These are phyloP conservation scores for Plagodis dolabraria DNA, from an alignment of 2,888 invertebrate genomes.

Conservation along the genomic window DNA sequence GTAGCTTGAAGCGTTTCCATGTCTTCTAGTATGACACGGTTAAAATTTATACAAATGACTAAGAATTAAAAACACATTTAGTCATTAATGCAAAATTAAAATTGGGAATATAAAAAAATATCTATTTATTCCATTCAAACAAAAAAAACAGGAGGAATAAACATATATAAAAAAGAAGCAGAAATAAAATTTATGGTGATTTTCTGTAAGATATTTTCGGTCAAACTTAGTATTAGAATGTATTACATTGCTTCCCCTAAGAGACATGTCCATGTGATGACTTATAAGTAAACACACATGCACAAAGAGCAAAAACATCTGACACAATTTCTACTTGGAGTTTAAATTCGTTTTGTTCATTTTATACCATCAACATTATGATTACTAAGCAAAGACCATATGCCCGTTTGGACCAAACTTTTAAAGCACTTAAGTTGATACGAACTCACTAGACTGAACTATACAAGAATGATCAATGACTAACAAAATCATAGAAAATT, in stretches of 20 bases:
- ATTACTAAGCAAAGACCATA: background rate
- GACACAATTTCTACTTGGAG: constrained; percentile 42
- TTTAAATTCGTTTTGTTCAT: constrained; percentile 1
- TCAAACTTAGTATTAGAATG: constrained; percentile 13
- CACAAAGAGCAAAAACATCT: constrained; percentile 17
- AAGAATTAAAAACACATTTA: too few species aligned
- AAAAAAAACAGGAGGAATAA: too few species aligned
- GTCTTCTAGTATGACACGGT: too few species aligned
- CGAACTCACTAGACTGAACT: too few species aligned
- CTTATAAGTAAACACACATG: constrained; percentile 40
- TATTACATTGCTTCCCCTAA: constrained; percentile 20
- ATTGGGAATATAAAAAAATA: too few species aligned
- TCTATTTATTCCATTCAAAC: too few species aligned
- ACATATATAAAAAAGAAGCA: background rate
- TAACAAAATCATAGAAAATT: too few species aligned
- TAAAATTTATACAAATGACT: too few species aligned
- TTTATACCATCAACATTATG: constrained; percentile 1
- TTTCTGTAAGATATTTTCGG: background rate
- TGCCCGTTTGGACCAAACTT: background rate
- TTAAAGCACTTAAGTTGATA: too few species aligned
- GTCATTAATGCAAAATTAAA: too few species aligned
- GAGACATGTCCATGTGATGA: constrained; percentile 59
- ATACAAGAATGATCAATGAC: too few species aligned
- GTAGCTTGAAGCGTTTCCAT: too few species aligned
- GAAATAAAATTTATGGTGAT: background rate